A percentile compares a stretch with the other conserved stretches of the same genome.
Evolutionary conservation across 2,797 vertebrate genomes (phyloP).

Genomic region (Masticophis lateralis): DNA sequence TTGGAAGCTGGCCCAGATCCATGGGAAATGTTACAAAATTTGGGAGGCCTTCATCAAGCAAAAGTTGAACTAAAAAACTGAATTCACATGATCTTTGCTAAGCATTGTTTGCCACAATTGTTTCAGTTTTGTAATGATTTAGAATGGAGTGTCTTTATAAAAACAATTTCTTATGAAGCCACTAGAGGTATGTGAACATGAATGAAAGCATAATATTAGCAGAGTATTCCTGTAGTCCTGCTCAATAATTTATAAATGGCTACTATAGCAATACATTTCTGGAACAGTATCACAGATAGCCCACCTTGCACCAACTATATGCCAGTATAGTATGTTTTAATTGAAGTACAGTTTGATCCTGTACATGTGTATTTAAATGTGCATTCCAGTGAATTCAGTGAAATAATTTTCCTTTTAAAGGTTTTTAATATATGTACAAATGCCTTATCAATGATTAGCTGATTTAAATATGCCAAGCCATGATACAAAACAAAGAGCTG

Average conservation of each 20-base stretch:
- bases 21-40: conserved; percentile 17
- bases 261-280: neutral
- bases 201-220: neutral
- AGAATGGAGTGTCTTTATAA: neutral
- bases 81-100: conserved; percentile 9
- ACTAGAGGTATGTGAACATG: neutral
- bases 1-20: conserved; percentile 16
- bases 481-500: neutral
- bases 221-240: neutral
- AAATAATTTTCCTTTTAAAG: neutral
- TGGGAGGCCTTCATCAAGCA: conserved; percentile 27
- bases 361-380: neutral
- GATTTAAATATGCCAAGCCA: neutral
- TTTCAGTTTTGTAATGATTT: neutral
- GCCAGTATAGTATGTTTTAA: neutral
- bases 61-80: conserved; percentile 7
- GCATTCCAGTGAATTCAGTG: neutral
- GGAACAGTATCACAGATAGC: neutral
- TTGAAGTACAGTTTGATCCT: neutral
- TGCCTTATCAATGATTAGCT: neutral
- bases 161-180: neutral
- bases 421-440: neutral
- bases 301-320: neutral
- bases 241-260: neutral
- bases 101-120: neutral